Percentiles rank a stretch among this genome's conserved stretches.
These are phyloP conservation scores for Xanthorhoe spadicearia DNA, from an alignment of 2,888 invertebrate genomes.

Conservation along the genomic window DNA sequence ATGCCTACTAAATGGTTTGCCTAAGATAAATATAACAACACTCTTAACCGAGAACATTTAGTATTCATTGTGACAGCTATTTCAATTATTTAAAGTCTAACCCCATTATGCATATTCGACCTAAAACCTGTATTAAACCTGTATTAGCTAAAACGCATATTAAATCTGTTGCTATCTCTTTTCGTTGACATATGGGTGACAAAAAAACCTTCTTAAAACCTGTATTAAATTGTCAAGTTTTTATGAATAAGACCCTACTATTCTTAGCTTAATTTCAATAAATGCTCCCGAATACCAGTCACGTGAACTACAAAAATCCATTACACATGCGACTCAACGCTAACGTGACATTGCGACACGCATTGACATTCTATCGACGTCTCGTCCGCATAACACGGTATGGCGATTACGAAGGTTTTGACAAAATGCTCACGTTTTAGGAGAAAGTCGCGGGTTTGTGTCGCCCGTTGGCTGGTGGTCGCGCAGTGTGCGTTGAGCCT, in stretches of 20 bases:
- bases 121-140: no score
- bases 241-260: no score
- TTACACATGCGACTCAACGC: constrained; percentile 27
- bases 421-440: constrained; percentile 56
- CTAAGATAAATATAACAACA: no score
- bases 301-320: constrained; percentile 27
- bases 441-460: constrained; percentile 45
- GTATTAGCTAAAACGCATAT: no score
- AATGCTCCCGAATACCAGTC: constrained; percentile 12
- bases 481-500: constrained; percentile 34
- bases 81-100: not conserved
- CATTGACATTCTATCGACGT: constrained; percentile 36
- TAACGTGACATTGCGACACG: constrained; percentile 37
- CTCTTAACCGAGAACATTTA: not conserved
- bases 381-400: constrained; percentile 36
- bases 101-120: no score
- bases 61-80: not conserved
- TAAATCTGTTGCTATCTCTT: no score
- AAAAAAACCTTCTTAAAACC: no score
- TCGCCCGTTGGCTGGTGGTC: constrained; percentile 14
- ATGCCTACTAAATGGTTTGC: no score
- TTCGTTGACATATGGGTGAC: no score
- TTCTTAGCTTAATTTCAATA: not conserved
- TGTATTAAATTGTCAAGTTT: no score
- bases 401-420: constrained; percentile 49